Evolutionary conservation across 2,888 invertebrate species (phyloP).

Genomic region (Amiota minor): DNA sequence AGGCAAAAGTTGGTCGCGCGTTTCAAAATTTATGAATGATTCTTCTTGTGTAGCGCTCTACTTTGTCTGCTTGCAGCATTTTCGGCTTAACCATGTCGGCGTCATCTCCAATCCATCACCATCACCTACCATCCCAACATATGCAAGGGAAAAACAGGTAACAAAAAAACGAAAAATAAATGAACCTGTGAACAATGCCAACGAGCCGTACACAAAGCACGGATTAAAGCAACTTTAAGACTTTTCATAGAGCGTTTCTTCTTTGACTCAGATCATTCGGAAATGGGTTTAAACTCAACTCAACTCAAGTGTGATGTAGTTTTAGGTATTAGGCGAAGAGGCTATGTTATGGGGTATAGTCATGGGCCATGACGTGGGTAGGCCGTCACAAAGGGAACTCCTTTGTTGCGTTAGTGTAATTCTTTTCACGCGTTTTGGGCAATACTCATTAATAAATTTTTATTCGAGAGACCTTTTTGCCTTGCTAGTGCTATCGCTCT

Average conservation of each 20-base stretch:
- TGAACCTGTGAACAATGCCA: background rate
- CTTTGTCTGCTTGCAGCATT: conserved; percentile 16
- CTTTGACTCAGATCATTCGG: too few relatives aligned
- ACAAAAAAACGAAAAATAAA: conserved; percentile 2
- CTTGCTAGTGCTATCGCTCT: background rate
- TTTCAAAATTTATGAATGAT: conserved; percentile 28
- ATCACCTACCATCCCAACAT: background rate
- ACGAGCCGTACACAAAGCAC: background rate
- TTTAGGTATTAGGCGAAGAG: too few relatives aligned
- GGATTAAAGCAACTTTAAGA: conserved; percentile 15
- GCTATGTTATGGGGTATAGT: too few relatives aligned
- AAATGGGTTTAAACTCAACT: too few relatives aligned
- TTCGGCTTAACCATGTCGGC: background rate
- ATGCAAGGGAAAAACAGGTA: background rate
- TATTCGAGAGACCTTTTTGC: conserved; percentile 12
- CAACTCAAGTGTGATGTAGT: too few relatives aligned
- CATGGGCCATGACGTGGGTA: too few relatives aligned
- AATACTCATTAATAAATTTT: conserved; percentile 26
- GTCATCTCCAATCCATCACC: too few relatives aligned
- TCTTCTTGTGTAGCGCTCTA: conserved; percentile 11
- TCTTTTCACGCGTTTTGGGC: conserved; percentile 28
- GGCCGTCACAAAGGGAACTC: background rate
- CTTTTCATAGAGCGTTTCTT: background rate
- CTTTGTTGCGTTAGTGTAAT: conserved; percentile 22
- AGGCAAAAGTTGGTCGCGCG: conserved; percentile 6